Evolutionary conservation across 37 sponge, comb jelly and placozoan genomes (phyloP).

Genomic region (Agelas oroides): DNA sequence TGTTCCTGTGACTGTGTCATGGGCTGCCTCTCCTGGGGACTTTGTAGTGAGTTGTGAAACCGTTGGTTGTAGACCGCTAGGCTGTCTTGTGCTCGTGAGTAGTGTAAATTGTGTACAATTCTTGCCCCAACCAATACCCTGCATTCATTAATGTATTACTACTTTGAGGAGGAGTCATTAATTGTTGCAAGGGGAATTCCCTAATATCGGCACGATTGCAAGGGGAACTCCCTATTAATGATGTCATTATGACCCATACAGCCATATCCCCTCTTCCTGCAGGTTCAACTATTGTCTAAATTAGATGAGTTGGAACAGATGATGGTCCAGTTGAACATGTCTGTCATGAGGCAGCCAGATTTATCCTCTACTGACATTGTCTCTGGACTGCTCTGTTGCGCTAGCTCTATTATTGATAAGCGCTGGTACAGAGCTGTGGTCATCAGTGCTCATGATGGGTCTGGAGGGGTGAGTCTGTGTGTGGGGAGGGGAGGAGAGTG

Average conservation of each 20-base stretch:
- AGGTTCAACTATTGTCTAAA: not conserved
- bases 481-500: no score
- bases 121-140: no score
- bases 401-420: conserved; percentile 5
- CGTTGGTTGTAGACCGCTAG: no score
- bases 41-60: conserved; percentile 39
- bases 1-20: conserved; percentile 18
- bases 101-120: no score
- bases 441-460: not conserved
- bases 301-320: not conserved
- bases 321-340: not conserved
- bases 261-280: not conserved
- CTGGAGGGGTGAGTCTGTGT: no score
- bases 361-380: not conserved
- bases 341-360: not conserved
- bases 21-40: conserved; percentile 30
- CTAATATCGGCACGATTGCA: no score
- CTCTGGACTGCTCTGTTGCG: conserved; percentile 6
- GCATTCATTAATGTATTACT: no score
- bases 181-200: no score
- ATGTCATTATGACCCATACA: no score
- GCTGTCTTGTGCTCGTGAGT: no score
- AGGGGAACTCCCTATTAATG: no score
- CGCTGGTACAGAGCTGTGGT: conserved; percentile 27
- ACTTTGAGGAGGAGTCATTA: no score